Evolutionary conservation across 2,797 vertebrate genomes (phyloP), one percentile per base, ranked within the genome.

Genomic region (Pithecia hirsuta): DNA sequence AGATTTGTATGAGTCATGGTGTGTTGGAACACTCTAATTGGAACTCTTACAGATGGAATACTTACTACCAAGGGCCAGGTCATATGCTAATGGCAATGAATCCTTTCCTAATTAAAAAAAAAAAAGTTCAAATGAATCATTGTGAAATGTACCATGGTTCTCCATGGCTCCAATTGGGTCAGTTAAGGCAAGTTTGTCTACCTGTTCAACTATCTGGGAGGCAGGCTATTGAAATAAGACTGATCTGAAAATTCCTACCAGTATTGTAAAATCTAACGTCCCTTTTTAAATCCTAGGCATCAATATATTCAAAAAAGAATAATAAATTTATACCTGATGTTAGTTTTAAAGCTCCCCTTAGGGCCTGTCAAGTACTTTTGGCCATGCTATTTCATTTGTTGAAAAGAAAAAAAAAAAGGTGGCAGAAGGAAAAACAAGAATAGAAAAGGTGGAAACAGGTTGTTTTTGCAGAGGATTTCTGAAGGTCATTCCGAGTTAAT

Each of bases 31-130:
- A 41, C 55, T 76, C 57, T 93, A 79, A 81, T 9, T 61, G 50
- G 92, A 50, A 55, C 11, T 61, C 28, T 39, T 95, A 3, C 41
- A 91, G 39, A 52, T 82, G 19, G 26, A 75, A 88, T 20, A 30
- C 80, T 93, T 55, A 70, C 50, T 46, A 83, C 30, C 82, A 89
- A 57, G 20, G 82, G 39, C 55, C 48, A 67, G 57, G 22, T 89
- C 88, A 72, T 50, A 64, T 61, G 36, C 7, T 70, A 44, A 88
- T 80, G 59, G 57, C 6, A 93, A n/a, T 82, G 30, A 94, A 91
- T 96, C 70, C 48, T 94, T 94, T 91, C 59, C 41, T 86, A 89
- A 82, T 89, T 97, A 22, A n/a, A n/a, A 33, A 95, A 78, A 92
- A 44, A 44, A 52, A 19, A 17, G 5, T 55, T 93, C 44, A 48